phyloP scores from a whole-genome alignment of 2,113 vertebrate species.

The Lates calcarifer region DNA sequence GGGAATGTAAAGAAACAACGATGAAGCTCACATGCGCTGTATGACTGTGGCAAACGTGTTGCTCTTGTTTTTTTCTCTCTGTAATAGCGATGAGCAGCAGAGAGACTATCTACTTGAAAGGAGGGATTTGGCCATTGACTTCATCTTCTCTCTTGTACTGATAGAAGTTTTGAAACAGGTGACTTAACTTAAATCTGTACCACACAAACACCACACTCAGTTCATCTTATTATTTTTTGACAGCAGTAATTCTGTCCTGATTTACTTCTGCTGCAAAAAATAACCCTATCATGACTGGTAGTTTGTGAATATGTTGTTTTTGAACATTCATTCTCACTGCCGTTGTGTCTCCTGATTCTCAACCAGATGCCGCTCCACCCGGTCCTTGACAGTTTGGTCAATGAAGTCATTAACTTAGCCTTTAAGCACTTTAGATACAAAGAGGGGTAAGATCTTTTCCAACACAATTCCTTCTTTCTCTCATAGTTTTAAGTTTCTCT shows the following conservation, averaged over 20 bases:
- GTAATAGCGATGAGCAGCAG: constrained; percentile 94
- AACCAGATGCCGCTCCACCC: constrained; percentile 96
- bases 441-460: constrained; percentile 90
- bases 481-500: neutral
- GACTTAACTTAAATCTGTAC: constrained; percentile 42
- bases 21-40: neutral
- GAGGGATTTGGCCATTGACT: constrained; percentile 98
- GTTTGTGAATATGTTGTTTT: neutral
- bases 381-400: constrained; percentile 94
- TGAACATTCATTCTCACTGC: neutral
- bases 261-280: neutral
- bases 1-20: neutral
- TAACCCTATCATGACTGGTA: no score
- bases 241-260: neutral
- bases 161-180: constrained; percentile 99
- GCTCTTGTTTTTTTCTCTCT: constrained; percentile 60
- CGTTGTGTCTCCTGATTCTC: constrained; percentile 52
- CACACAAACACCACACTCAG: neutral
- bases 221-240: neutral
- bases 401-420: constrained; percentile 96
- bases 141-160: constrained; percentile 98
- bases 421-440: constrained; percentile 99
- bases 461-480: neutral
- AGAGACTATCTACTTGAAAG: constrained; percentile 97
- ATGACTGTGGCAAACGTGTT: constrained; percentile 16